Conservation (phyloP, 2,113 vertebrate species). For the Todiramphus chloris region DNA sequence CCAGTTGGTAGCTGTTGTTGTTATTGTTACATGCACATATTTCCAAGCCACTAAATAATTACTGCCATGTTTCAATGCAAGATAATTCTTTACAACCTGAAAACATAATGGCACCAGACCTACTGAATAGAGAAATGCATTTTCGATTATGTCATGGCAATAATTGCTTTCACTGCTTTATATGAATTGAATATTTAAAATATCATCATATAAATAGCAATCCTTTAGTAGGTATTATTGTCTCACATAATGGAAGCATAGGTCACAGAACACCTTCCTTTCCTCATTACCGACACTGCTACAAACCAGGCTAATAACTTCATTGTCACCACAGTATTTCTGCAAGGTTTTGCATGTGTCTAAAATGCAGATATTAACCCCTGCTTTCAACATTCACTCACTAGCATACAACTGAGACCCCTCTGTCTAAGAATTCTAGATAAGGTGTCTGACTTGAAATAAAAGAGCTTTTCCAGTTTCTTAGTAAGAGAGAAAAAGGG, state of each 20-base stretch:
- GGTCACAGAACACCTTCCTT: slow-evolving; percentile 32
- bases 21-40: background rate
- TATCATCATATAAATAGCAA: slow-evolving; percentile 18
- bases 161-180: background rate
- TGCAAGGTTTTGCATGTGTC: slow-evolving; percentile 34
- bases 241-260: background rate
- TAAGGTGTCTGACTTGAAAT: slow-evolving; percentile 74
- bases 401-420: slow-evolving; percentile 9
- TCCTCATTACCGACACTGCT: background rate
- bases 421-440: slow-evolving; percentile 73
- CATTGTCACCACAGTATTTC: background rate
- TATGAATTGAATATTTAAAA: slow-evolving; percentile 38
- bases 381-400: slow-evolving; percentile 62
- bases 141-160: background rate
- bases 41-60: slow-evolving; percentile 58
- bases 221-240: background rate
- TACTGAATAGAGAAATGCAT: slow-evolving; percentile 21
- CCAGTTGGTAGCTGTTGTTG: background rate
- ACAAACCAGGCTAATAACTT: slow-evolving; percentile 21
- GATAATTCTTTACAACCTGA: slow-evolving; percentile 50
- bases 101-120: slow-evolving; percentile 68
- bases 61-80: slow-evolving; percentile 51
- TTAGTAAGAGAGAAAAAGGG: slow-evolving; percentile 67
- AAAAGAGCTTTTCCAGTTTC: slow-evolving; percentile 78
- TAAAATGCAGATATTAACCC: slow-evolving; percentile 73